Evolutionary conservation across 2,888 invertebrate genomes (phyloP), one percentile per base, ranked within the genome.

Genomic region (Malachius bipustulatus): DNA sequence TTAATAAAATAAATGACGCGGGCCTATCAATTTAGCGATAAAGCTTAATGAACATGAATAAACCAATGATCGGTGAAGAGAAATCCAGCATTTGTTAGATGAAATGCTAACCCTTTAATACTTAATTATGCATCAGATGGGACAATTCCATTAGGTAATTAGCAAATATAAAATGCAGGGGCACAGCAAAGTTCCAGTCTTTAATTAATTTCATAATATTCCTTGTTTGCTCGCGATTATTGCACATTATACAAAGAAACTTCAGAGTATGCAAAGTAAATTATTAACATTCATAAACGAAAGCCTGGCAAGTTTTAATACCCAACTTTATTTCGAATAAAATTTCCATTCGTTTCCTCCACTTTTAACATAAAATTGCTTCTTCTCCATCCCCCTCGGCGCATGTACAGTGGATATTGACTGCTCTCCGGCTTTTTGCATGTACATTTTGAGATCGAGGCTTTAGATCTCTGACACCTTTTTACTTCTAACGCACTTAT

Each of bases 271-370:
- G 60, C 59, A 61, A 60, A 61, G 59, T 60, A 60, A 60, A 61
- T 62, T 60, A 62, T 61, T 60, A 61, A 57, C 60, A 61, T 61
- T 62, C 60, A 59, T 60, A 60, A 62, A 59, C 57, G 57, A 56
- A 57, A 56, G 53, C 56, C 54, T 53, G 44, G 45, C 50, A 53
- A 57, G 53, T 57, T 62, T 60, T 59, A 59, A 60, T 57, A 54
- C 46, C 45, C 52, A 55, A 57, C 57, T 59, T 60, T 57, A 56
- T 57, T 59, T 57, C 57, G 59, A 56, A 59, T 60, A 60, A 59
- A 62, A 62, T 62, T 60, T 60, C 57, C 60, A 52, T 54, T 51
- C 50, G 49, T 49, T 55, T 51, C 54, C 52, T 51, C 50, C 50
- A 51, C 55, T 52, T 57, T 52, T 53, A 54, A 50, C 55, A 51